A percentile compares a stretch with the other conserved stretches of the same genome.
These are phyloP conservation scores for Enteromius argenteus DNA, from an alignment of 2,797 vertebrate genomes.

Conservation along the genomic window DNA sequence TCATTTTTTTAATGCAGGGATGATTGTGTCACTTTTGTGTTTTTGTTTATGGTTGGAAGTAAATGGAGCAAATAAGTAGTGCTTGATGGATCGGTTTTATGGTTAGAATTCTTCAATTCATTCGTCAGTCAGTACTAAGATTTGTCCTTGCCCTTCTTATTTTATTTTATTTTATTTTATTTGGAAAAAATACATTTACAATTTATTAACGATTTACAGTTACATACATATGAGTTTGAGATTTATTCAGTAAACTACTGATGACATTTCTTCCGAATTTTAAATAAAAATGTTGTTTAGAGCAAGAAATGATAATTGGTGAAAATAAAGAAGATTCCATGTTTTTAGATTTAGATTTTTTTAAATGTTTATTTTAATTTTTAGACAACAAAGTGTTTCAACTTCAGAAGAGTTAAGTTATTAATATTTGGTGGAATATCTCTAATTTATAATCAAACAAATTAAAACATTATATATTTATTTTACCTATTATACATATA, in stretches of 20 bases:
- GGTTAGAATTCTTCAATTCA: background rate
- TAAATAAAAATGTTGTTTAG: background rate
- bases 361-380: no score
- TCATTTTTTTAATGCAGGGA: background rate
- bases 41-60: background rate
- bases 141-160: background rate
- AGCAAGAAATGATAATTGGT: background rate
- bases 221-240: background rate
- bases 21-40: background rate
- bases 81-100: background rate
- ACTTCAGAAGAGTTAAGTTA: no score
- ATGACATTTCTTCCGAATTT: background rate
- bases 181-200: background rate
- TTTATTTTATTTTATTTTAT: slow-evolving; percentile 7
- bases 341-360: no score
- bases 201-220: background rate
- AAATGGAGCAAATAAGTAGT: background rate
- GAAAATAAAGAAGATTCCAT: background rate
- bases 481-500: no score
- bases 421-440: no score
- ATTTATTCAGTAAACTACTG: background rate
- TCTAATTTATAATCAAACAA: no score
- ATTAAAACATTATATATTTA: no score
- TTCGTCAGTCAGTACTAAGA: background rate
- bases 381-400: no score